phyloP scores from a whole-genome alignment of 1,140 invertebrate species.

The Euwallacea similis region DNA sequence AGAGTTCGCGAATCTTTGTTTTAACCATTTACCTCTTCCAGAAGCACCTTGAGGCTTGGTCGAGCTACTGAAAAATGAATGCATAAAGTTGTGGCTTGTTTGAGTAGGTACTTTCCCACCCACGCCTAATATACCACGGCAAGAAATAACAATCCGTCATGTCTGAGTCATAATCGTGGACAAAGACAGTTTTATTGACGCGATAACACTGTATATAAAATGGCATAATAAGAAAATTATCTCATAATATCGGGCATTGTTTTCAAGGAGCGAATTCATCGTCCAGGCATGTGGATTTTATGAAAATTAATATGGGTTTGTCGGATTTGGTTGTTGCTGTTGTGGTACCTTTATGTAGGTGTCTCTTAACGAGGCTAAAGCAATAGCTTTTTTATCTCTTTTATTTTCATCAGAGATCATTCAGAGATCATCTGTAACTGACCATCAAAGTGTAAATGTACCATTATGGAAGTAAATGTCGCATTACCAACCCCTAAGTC shows the following conservation, averaged over 20 bases:
- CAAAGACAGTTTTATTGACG: conserved; percentile 18
- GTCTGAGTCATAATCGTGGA: conserved; percentile 11
- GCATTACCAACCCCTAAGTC: conserved; percentile 48
- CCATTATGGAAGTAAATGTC: conserved; percentile 46
- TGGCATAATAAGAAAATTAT: conserved; percentile 25
- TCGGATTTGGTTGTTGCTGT: conserved; percentile 5
- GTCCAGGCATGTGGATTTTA: conserved; percentile 15
- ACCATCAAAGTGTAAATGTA: conserved; percentile 49
- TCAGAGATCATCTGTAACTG: conserved; percentile 31
- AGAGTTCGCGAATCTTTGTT: not conserved
- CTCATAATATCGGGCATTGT: conserved; percentile 22
- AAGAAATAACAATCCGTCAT: not conserved
- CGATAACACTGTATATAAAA: conserved; percentile 22
- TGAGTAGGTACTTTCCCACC: not conserved
- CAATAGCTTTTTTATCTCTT: not conserved
- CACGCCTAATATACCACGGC: not conserved
- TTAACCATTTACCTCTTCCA: not conserved
- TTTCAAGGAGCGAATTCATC: conserved; percentile 22
- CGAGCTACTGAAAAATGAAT: too few relatives aligned
- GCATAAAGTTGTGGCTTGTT: not conserved
- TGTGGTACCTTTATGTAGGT: conserved; percentile 13
- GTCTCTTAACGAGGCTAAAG: conserved; percentile 4
- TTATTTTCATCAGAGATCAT: not conserved
- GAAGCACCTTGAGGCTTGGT: too few relatives aligned
- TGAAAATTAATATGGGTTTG: conserved; percentile 17